A percentile compares a stretch with the other conserved stretches of the same genome.
Evolutionary conservation across 2,888 invertebrate genomes (phyloP).

Genomic region (Aphidius colemani): DNA sequence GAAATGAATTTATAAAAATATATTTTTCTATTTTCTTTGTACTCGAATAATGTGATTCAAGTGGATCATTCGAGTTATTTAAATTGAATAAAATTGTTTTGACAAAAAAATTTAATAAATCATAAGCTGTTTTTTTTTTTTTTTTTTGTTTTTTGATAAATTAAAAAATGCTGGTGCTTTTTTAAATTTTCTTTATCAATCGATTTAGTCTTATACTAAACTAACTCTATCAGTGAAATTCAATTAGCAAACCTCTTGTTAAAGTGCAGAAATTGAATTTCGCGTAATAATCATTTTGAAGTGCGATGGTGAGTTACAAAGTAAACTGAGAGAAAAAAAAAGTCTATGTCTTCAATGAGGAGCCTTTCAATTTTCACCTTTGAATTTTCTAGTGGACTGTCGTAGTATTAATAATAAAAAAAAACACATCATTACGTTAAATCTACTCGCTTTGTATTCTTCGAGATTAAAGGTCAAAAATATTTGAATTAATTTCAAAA

Average conservation of each 20-base stretch:
- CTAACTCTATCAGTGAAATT: no score
- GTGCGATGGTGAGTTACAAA: constrained; percentile 12
- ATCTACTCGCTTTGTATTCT: neutral
- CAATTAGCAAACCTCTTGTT: constrained; percentile 20
- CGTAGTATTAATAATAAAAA: neutral
- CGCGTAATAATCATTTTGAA: constrained; percentile 21
- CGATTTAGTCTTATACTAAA: no score
- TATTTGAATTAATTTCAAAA: neutral
- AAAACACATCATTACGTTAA: neutral
- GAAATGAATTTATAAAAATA: no score
- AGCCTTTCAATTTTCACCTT: constrained; percentile 11
- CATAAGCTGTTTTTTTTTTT: no score
- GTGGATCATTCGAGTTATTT: no score
- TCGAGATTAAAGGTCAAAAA: neutral
- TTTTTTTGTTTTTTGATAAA: no score
- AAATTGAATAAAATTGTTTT: no score
- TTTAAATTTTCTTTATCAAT: no score
- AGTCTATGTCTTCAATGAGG: neutral
- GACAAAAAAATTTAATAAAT: no score
- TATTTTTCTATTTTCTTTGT: no score
- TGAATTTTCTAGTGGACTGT: neutral
- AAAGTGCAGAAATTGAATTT: constrained; percentile 21
- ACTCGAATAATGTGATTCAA: no score
- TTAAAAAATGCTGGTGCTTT: no score
- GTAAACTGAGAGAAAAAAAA: neutral